Conservation (phyloP, 2,113 vertebrate species). For the Hyaena hyaena region DNA sequence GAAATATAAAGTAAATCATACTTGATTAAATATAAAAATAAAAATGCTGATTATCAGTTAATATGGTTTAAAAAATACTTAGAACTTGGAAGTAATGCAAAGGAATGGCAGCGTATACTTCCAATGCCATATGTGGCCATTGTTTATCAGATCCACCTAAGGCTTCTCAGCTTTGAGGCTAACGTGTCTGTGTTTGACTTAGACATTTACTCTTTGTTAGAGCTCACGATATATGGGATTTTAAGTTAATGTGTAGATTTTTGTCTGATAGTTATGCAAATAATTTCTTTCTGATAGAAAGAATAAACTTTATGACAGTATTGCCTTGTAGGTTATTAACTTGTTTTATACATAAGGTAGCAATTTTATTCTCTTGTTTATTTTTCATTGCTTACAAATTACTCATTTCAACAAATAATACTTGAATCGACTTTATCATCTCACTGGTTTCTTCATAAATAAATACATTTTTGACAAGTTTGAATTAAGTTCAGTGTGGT, state of each 20-base stretch:
- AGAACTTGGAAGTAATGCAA: neutral
- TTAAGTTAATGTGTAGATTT: neutral
- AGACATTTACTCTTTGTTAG: neutral
- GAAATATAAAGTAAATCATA: neutral
- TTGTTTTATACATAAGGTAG: neutral
- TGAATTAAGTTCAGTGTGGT: neutral
- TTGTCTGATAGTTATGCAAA: neutral
- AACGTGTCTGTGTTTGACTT: neutral
- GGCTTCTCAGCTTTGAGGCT: neutral
- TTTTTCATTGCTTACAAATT: constrained; percentile 29
- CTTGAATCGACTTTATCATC: neutral
- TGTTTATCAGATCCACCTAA: neutral
- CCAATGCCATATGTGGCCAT: neutral
- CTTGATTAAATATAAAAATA: neutral
- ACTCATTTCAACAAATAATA: neutral
- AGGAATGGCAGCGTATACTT: accelerated
- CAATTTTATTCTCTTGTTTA: neutral
- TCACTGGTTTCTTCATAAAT: neutral
- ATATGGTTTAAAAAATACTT: neutral
- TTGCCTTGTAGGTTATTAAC: neutral
- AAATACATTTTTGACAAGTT: neutral
- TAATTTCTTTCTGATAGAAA: neutral
- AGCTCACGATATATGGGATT: neutral
- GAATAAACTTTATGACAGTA: neutral
- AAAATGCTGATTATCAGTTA: neutral